These are phyloP conservation scores for Etheostoma nigrum DNA, from an alignment of 2,797 vertebrate genomes.

Conservation along the genomic window DNA sequence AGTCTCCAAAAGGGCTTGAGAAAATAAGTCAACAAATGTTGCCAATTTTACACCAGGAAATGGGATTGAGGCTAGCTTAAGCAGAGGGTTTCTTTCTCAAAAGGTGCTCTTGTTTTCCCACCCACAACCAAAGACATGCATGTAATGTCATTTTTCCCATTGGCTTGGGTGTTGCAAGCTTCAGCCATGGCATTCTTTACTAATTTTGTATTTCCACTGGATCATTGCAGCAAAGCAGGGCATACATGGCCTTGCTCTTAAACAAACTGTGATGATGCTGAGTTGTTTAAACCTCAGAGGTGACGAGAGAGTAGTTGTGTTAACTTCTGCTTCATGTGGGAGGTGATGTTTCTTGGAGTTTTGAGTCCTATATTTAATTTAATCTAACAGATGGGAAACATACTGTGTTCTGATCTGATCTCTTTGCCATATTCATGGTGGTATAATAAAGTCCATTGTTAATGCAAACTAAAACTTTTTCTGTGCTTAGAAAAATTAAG, in stretches of 20 bases:
- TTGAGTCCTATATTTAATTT: slow-evolving; percentile 12
- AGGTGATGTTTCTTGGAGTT: background rate
- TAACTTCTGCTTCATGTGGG: background rate
- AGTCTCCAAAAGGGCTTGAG: slow-evolving; percentile 3
- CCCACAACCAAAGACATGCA: slow-evolving; percentile 3
- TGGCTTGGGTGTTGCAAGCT: background rate
- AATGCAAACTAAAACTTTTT: background rate
- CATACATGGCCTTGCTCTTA: background rate
- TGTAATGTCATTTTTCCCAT: background rate
- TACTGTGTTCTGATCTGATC: background rate
- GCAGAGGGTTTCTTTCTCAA: background rate
- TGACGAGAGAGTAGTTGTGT: background rate
- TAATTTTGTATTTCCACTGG: background rate
- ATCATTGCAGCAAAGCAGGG: background rate
- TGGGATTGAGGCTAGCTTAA: background rate
- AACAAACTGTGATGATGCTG: background rate
- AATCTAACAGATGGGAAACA: background rate
- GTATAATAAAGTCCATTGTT: background rate
- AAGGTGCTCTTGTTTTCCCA: background rate
- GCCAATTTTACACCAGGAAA: slow-evolving; percentile 5
- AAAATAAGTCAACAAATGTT: background rate
- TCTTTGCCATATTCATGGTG: background rate
- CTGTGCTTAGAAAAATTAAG: background rate
- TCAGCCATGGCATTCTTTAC: background rate
- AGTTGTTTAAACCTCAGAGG: background rate